phyloP scores from a whole-genome alignment of 2,888 invertebrate genomes.

The Andrena minutula region DNA sequence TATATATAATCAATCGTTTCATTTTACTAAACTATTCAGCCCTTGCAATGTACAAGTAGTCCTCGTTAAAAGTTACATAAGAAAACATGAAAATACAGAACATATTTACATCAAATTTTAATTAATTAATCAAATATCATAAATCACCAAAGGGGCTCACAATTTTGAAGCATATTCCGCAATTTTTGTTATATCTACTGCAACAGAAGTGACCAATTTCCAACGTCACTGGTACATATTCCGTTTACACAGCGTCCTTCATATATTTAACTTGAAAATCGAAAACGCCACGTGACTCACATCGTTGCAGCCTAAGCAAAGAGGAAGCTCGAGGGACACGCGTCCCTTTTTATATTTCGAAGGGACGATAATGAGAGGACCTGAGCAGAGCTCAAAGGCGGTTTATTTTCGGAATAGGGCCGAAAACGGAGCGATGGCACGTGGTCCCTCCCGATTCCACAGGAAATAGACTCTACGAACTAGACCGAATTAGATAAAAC shows the following conservation, averaged over 20 bases:
- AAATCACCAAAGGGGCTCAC: neutral
- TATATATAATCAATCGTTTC: no score
- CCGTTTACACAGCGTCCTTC: neutral
- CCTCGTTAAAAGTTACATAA: no score
- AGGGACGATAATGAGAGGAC: slow-evolving; percentile 28
- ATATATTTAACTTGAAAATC: neutral
- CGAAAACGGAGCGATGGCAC: slow-evolving; percentile 55
- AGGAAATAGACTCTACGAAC: slow-evolving; percentile 62
- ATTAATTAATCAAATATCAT: neutral
- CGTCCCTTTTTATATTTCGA: neutral
- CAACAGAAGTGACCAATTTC: no score
- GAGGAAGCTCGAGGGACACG: neutral
- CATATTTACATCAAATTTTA: no score
- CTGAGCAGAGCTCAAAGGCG: slow-evolving; percentile 38
- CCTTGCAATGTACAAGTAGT: no score
- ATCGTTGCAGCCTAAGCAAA: neutral
- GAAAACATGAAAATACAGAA: no score
- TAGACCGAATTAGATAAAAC: slow-evolving; percentile 68
- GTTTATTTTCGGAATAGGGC: slow-evolving; percentile 61
- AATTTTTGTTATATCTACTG: no score
- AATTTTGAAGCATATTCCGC: neutral
- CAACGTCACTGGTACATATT: no score
- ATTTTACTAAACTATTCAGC: no score
- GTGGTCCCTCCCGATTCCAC: slow-evolving; percentile 53
- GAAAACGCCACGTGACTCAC: neutral